phyloP scores from a whole-genome alignment of 1,140 invertebrate genomes.

The Acromyrmex charruanus region DNA sequence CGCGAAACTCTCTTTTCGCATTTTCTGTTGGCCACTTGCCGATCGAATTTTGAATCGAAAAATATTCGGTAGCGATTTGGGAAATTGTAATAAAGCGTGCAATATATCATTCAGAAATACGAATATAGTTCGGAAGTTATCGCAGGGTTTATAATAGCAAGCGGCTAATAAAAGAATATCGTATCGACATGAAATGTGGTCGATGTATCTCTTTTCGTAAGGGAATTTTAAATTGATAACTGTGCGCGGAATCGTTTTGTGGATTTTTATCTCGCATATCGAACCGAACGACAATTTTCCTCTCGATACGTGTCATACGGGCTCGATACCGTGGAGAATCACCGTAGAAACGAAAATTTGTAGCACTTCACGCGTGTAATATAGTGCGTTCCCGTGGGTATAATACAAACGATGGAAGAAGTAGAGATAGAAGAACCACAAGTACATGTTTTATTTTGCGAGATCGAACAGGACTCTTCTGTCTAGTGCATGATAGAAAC shows the following conservation, averaged over 20 bases:
- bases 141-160: not conserved
- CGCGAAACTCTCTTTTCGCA: not conserved
- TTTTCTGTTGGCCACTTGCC: not conserved
- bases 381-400: constrained; percentile 19
- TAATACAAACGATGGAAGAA: not conserved
- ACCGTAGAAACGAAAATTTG: constrained; percentile 41
- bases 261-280: constrained; percentile 47
- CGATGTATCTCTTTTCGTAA: not conserved
- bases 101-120: not conserved
- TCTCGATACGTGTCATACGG: constrained; percentile 20
- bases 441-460: constrained; percentile 42
- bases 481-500: constrained; percentile 13
- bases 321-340: constrained; percentile 24
- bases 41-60: not conserved
- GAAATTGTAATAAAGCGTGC: not conserved
- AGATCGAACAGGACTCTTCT: constrained; percentile 39
- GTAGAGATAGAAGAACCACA: constrained; percentile 27
- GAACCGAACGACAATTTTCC: constrained; percentile 47
- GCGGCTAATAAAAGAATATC: constrained; percentile 19
- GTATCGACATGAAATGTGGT: constrained; percentile 14
- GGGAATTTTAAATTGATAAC: constrained; percentile 58
- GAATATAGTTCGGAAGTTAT: constrained; percentile 14
- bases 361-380: constrained; percentile 45
- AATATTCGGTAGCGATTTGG: not conserved
- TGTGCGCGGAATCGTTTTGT: constrained; percentile 3